Evolutionary conservation across 2,888 invertebrate genomes (phyloP), one percentile per base, ranked within the genome.

Genomic region (Xanthia togata): DNA sequence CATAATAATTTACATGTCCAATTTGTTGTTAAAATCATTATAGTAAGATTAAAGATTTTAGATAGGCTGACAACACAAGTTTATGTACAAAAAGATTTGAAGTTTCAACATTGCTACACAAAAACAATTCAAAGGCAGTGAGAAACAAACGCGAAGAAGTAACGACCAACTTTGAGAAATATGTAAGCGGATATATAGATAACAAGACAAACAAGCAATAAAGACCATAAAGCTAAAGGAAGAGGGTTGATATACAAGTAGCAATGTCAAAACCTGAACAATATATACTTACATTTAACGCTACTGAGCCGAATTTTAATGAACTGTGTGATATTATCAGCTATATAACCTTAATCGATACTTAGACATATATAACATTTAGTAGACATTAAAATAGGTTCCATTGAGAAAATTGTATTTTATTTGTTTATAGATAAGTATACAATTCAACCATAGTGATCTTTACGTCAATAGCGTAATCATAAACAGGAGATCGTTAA

Each of bases 291-390:
- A 94, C 88, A 92, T 85, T 91, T 91, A 92, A 92, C 88, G 88
- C 93, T 95, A 96, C 94, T 93, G 95, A 95, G 94, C 94, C 92
- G 92, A 93, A 93, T 91, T 88, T 89, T 90, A 92, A 90, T 94
- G 92, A 93, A 92, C 91, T 90, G 92, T 91, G 92, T 92, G 93
- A 92, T 90, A 89, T 88, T 89, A 88, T 88, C 90, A 92, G 90
- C 92, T 94, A 93, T 91, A 91, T 92, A 92, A 93, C 89, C 94
- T 94, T 95, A 95, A 64, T 90, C 89, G 86, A 92, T 94, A 94
- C 95, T 95, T 96, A 95, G 94, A 96, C 95, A 96, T 96, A 96
- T 95, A 95, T 96, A 96, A 96, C 96, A 96, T 96, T 96, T 93
- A 96, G 93, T 95, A 95, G 95, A 96, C 95, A 95, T 94, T 93